Conservation (phyloP, 2,888 invertebrate genomes). For the Mimas tiliae region DNA sequence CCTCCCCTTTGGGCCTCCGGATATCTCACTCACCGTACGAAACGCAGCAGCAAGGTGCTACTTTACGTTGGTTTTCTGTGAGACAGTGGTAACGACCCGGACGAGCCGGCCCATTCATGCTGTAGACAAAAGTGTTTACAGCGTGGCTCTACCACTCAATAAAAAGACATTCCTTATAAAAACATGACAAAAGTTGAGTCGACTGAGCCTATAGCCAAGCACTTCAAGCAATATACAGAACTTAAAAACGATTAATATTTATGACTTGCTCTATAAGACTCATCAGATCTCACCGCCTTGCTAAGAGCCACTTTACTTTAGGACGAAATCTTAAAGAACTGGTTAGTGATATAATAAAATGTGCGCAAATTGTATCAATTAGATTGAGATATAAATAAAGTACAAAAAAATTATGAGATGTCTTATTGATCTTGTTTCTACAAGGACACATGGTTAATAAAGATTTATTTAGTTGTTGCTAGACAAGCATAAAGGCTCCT, state of each 20-base stretch:
- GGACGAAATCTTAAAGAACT: constrained; percentile 16
- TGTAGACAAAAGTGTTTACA: too few species aligned
- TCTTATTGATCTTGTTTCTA: not conserved
- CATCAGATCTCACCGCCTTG: not conserved
- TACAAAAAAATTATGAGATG: not conserved
- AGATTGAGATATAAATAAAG: not conserved
- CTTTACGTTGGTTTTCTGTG: too few species aligned
- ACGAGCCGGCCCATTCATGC: too few species aligned
- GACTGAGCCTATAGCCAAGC: too few species aligned
- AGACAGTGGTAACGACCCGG: too few species aligned
- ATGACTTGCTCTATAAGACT: not conserved
- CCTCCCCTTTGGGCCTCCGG: too few species aligned
- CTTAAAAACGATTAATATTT: not conserved
- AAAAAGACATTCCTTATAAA: too few species aligned
- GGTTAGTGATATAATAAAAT: not conserved
- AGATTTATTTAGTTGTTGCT: not conserved
- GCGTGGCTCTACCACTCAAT: too few species aligned
- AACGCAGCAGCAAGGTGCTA: too few species aligned
- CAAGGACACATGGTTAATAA: constrained; percentile 1
- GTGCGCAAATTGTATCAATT: not conserved
- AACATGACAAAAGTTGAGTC: too few species aligned
- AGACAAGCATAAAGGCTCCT: too few species aligned
- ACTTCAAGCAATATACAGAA: not conserved
- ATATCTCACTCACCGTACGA: too few species aligned
- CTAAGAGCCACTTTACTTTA: not conserved